Evolutionary conservation across 2,888 invertebrate genomes (phyloP).

Genomic region (Agonopterix alstromeriana): DNA sequence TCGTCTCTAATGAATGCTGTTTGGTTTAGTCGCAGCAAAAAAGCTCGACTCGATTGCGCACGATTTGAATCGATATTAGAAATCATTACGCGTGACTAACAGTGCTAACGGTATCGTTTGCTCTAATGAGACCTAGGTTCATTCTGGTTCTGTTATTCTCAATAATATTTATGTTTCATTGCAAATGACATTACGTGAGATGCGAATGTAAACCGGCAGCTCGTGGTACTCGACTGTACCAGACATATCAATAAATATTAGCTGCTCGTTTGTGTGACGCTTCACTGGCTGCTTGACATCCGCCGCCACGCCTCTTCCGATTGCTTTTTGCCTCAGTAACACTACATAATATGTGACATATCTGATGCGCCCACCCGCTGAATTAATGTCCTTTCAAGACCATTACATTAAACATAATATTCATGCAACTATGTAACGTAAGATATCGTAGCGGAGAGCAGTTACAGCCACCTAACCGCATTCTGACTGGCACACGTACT

Average conservation of each 20-base stretch:
- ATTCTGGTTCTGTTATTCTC: background rate
- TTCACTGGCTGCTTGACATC: constrained; percentile 32
- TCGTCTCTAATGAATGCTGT: constrained; percentile 44
- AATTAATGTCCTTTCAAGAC: constrained; percentile 22
- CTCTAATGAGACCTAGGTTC: constrained; percentile 13
- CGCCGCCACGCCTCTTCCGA: constrained; percentile 42
- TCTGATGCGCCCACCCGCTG: constrained; percentile 27
- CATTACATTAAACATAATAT: constrained; percentile 27
- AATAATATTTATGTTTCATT: background rate
- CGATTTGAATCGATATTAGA: constrained; percentile 41
- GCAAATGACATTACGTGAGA: background rate
- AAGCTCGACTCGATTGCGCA: constrained; percentile 30
- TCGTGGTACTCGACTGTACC: constrained; percentile 1
- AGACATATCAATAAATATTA: background rate
- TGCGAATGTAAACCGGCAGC: background rate
- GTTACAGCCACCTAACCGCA: constrained; percentile 53
- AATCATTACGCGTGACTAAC: constrained; percentile 42
- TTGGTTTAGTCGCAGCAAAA: constrained; percentile 27
- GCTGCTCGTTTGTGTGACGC: constrained; percentile 22
- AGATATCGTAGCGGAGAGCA: constrained; percentile 18
- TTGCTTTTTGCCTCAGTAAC: constrained; percentile 29
- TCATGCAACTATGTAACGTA: constrained; percentile 23
- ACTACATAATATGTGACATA: constrained; percentile 15
- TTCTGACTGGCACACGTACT: constrained; percentile 39
- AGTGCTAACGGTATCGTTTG: constrained; percentile 25